These are phyloP conservation scores for Nibea albiflora DNA, from an alignment of 2,113 vertebrate genomes.

Conservation along the genomic window DNA sequence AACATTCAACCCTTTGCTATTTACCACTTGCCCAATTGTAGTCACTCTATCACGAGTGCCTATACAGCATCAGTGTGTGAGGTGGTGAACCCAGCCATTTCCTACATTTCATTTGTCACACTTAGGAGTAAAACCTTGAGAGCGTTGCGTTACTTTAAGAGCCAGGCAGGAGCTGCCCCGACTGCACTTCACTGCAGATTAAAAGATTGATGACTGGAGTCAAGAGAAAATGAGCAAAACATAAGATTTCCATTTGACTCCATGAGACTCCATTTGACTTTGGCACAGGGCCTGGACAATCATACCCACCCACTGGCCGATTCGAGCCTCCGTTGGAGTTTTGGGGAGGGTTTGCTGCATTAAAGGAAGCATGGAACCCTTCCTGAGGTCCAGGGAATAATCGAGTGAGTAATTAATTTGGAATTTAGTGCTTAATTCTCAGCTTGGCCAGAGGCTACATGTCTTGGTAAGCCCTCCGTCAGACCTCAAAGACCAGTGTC, in stretches of 20 bases:
- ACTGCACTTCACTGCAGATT: conserved; percentile 60
- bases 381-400: conserved; percentile 18
- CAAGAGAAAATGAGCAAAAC: conserved; percentile 53
- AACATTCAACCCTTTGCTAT: background rate
- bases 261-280: conserved; percentile 54
- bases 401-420: conserved; percentile 41
- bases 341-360: background rate
- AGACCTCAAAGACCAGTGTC: background rate
- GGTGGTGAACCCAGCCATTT: background rate
- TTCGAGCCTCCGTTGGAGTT: background rate
- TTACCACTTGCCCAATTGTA: background rate
- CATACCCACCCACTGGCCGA: background rate
- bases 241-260: conserved; percentile 66
- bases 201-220: conserved; percentile 71
- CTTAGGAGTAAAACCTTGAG: conserved; percentile 73
- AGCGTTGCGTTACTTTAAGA: conserved; percentile 44
- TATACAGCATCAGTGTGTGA: background rate
- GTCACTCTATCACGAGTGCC: conserved; percentile 1
- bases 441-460: conserved; percentile 16
- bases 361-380: background rate
- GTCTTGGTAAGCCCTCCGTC: conserved; percentile 10
- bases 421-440: conserved; percentile 18
- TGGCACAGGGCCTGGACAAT: conserved; percentile 47
- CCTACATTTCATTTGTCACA: conserved; percentile 70
- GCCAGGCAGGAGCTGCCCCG: conserved; percentile 23